Evolutionary conservation across 30 jellyfish, hydroid and myxozoan species (phyloP).

Genomic region (Morbakka virulenta): DNA sequence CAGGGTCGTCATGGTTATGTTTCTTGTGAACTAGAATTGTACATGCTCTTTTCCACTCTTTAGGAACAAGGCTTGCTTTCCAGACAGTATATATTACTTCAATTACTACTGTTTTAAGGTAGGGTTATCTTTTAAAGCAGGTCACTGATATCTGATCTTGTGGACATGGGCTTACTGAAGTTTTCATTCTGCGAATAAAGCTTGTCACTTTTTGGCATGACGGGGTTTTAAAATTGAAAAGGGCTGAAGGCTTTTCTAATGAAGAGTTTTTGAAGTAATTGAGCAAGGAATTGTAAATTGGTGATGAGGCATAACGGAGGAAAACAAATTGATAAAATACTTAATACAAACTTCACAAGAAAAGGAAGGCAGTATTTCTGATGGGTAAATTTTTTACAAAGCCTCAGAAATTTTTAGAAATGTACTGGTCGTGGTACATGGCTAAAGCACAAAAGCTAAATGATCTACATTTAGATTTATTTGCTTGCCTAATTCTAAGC

Average conservation of each 20-base stretch:
- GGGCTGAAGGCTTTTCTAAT: background rate
- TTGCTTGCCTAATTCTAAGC: too few relatives aligned
- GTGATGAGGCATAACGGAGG: too few relatives aligned
- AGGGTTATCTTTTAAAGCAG: conserved; percentile 6
- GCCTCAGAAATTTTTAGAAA: too few relatives aligned
- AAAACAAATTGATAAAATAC: too few relatives aligned
- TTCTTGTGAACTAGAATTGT: conserved; percentile 24
- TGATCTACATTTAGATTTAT: too few relatives aligned
- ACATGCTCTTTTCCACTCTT: conserved; percentile 21
- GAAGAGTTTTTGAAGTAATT: too few relatives aligned
- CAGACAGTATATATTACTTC: background rate
- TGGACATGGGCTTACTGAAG: conserved; percentile 27
- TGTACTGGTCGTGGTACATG: too few relatives aligned
- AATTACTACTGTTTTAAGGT: background rate
- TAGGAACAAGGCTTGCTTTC: background rate
- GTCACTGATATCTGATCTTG: conserved; percentile 18
- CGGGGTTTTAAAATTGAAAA: background rate
- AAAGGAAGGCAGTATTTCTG: too few relatives aligned
- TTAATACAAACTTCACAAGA: too few relatives aligned
- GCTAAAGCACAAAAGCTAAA: too few relatives aligned
- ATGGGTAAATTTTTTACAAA: too few relatives aligned
- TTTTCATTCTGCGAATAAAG: conserved; percentile 1
- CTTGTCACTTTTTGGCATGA: conserved; percentile 6
- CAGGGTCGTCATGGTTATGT: background rate
- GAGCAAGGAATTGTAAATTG: too few relatives aligned